Evolutionary conservation across 2,113 vertebrate genomes (phyloP), one percentile per base, ranked within the genome.

Genomic region (Hydrolagus affinis): DNA sequence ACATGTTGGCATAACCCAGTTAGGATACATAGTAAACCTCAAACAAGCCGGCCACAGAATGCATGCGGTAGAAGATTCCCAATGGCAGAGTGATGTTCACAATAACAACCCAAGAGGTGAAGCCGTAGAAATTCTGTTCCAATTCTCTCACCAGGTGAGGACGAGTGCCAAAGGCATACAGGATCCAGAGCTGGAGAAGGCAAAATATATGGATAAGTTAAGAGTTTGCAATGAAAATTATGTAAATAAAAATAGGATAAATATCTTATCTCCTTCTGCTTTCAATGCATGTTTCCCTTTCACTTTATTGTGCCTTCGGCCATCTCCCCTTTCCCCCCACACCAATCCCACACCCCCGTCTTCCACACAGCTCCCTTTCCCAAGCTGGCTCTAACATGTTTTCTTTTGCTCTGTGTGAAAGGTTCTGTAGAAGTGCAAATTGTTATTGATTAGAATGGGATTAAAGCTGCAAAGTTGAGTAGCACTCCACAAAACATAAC

Each of bases 61-160:
- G 89, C 88, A 89, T 89, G 70, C 86, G 86, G 62, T 89, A 89
- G 76, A 89, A 89, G 86, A 89, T 89, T 19, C 89, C 88, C 85
- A 89, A 73, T 8, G 89, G 88, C 19, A 89, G 86, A 68, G 87
- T 88, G 71, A 89, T 87, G 66, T 89, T 89, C n/a, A 89, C 88
- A 23, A 88, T 80, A 62, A 89, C 86, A 28, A 86, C 88, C 89
- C 89, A 89, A 60, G 88, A 86, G 1, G 87, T 88, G 85, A 89
- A 89, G 30, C 87, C 89, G 32, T 89, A 89, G 85, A 89, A 89
- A 11, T 86, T 86, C 72, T 88, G 87, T 32, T 88, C 89, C 15
- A 86, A 87, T 15, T 89, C 86, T 86, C 88, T 89, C 30, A 89
- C 88, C 83, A 88, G 85, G 66, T 89, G 86, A 66, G 88, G 88